These are phyloP conservation scores for Philotrypesis tridentata DNA, from an alignment of 1,140 invertebrate species.

Conservation along the genomic window DNA sequence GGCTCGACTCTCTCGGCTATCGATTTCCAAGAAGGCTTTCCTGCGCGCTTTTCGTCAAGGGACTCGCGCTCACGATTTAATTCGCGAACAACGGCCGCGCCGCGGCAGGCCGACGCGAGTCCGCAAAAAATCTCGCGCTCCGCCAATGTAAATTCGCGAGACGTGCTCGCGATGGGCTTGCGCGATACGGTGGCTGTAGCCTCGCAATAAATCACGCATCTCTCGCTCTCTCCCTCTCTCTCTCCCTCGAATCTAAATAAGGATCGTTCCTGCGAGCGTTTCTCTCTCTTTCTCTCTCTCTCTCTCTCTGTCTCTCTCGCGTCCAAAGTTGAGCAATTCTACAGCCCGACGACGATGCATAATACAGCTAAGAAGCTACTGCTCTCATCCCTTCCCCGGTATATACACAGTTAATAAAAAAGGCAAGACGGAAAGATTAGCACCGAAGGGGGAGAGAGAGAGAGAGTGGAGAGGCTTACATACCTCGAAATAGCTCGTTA, in stretches of 20 bases:
- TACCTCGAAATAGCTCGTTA: conserved; percentile 26
- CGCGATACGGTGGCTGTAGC: no score
- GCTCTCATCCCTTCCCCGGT: background rate
- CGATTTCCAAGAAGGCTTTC: background rate
- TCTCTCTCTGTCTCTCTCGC: background rate
- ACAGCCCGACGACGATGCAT: background rate
- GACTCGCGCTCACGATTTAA: no score
- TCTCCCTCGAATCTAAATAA: background rate
- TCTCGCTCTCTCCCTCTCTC: no score
- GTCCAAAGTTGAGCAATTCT: background rate
- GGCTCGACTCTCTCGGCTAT: no score
- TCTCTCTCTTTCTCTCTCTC: background rate
- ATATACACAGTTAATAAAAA: background rate
- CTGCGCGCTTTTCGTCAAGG: no score
- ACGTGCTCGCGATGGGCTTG: no score
- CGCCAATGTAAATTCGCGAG: no score
- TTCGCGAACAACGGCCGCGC: no score
- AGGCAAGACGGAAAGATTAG: background rate
- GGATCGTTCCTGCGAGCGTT: background rate
- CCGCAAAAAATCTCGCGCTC: no score
- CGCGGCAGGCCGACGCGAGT: no score
- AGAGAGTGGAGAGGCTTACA: conserved; percentile 26
- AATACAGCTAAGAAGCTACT: background rate
- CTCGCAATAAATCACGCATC: background rate
- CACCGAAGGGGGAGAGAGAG: background rate